A percentile compares a stretch with the other conserved stretches of the same genome.
Evolutionary conservation across 1,140 invertebrate species (phyloP).

Genomic region (Leptopilina boulardi): DNA sequence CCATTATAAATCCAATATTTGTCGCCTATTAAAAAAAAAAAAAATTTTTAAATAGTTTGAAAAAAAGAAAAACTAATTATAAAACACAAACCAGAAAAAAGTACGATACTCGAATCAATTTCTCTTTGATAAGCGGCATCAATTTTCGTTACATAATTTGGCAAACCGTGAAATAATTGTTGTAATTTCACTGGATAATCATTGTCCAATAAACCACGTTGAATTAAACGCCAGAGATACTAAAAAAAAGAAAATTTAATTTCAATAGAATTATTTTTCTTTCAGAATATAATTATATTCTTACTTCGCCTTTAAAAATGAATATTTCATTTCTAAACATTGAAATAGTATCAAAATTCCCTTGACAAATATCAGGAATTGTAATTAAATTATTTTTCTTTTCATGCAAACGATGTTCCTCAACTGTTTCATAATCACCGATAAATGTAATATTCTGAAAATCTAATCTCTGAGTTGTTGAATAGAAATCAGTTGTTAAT

Average conservation of each 20-base stretch:
- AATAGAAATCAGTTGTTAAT: neutral
- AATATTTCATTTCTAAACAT: constrained; percentile 8
- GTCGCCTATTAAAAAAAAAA: neutral
- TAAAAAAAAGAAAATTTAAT: neutral
- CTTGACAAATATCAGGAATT: constrained; percentile 22
- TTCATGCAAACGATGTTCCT: constrained; percentile 9
- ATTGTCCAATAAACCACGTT: neutral
- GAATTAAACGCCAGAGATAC: neutral
- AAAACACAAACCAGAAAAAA: constrained; percentile 12
- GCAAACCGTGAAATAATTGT: constrained; percentile 18
- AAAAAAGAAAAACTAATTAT: neutral
- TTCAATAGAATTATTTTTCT: no score
- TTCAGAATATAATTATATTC: neutral
- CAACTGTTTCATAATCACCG: constrained; percentile 22
- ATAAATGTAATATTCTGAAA: constrained; percentile 28
- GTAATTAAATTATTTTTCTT: neutral
- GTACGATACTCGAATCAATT: constrained; percentile 19
- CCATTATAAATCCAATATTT: constrained; percentile 30
- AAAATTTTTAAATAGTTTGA: no score
- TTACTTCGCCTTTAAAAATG: constrained; percentile 24
- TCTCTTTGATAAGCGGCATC: constrained; percentile 12
- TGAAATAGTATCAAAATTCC: constrained; percentile 19
- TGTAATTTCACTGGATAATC: constrained; percentile 21
- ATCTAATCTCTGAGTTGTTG: neutral
- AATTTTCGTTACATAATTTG: neutral